Percentiles rank a stretch among this genome's conserved stretches.
Evolutionary conservation across 2,888 invertebrate species (phyloP).

Genomic region (Cantharis rustica): DNA sequence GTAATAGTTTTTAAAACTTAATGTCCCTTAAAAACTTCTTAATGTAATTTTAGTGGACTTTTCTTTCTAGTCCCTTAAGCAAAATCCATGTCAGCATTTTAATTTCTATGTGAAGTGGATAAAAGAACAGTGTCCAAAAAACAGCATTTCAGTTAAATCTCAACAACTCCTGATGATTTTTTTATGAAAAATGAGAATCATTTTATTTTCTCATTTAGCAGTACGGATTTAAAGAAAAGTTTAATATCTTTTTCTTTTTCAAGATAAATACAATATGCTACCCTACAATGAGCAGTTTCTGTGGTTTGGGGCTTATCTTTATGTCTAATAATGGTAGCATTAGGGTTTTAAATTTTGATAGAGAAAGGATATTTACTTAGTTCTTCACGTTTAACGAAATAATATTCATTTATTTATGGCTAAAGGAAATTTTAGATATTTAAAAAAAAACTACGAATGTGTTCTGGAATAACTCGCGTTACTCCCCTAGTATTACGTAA

Average conservation of each 20-base stretch:
- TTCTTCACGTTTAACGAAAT: background rate
- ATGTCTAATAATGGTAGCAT: slow-evolving; percentile 5
- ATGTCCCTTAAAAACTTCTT: slow-evolving; percentile 11
- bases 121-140: background rate
- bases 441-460: background rate
- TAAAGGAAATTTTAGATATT: background rate
- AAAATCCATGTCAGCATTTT: slow-evolving; percentile 5
- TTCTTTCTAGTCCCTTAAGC: slow-evolving; percentile 4
- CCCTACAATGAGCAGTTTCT: slow-evolving; percentile 11
- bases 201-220: slow-evolving; percentile 21
- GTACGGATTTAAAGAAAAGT: slow-evolving; percentile 21
- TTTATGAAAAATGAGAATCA: slow-evolving; percentile 20
- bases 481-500: background rate
- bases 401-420: background rate
- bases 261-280: slow-evolving; percentile 22
- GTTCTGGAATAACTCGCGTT: background rate
- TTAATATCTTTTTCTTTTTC: slow-evolving; percentile 15
- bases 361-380: background rate
- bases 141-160: slow-evolving; percentile 3
- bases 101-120: slow-evolving; percentile 3
- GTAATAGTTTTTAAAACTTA: slow-evolving; percentile 6
- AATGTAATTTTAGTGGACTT: background rate
- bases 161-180: slow-evolving; percentile 16
- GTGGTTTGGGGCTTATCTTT: slow-evolving; percentile 1
- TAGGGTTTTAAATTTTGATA: slow-evolving; percentile 2